A percentile compares a stretch with the other conserved stretches of the same genome.
phyloP scores from a whole-genome alignment of 2,888 invertebrate genomes.

The Nycteola revayana region DNA sequence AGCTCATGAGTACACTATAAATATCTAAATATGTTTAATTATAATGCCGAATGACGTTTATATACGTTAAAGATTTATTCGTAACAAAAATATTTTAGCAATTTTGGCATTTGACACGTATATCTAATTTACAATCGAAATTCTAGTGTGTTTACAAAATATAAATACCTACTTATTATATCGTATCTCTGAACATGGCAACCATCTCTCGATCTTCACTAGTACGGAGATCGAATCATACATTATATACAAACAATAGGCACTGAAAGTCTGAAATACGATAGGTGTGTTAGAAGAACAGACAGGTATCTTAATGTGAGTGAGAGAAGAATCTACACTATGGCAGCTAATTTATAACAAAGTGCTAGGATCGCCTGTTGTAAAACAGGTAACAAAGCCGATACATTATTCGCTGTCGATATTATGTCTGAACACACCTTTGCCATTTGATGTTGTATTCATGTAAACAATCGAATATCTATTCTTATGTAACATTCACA shows the following conservation, averaged over 20 bases:
- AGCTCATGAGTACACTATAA: conserved; percentile 56
- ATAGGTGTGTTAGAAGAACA: conserved; percentile 39
- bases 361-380: conserved; percentile 58
- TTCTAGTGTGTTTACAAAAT: conserved; percentile 64
- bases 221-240: conserved; percentile 39
- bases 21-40: conserved; percentile 42
- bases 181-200: conserved; percentile 70
- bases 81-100: conserved; percentile 68
- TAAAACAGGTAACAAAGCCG: conserved; percentile 48
- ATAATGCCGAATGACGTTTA: conserved; percentile 37
- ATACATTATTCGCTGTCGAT: not conserved
- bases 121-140: conserved; percentile 52
- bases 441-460: conserved; percentile 1
- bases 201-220: conserved; percentile 37
- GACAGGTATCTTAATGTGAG: conserved; percentile 29
- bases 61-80: conserved; percentile 33
- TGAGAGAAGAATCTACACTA: conserved; percentile 41
- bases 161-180: conserved; percentile 64
- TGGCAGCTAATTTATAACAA: conserved; percentile 58
- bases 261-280: conserved; percentile 64
- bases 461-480: conserved; percentile 22
- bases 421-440: too few relatives aligned
- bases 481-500: conserved; percentile 20
- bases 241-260: conserved; percentile 67
- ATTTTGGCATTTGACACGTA: conserved; percentile 58